These are phyloP conservation scores for Asteroscopus sphinx DNA, from an alignment of 2,888 invertebrate genomes.

Conservation along the genomic window DNA sequence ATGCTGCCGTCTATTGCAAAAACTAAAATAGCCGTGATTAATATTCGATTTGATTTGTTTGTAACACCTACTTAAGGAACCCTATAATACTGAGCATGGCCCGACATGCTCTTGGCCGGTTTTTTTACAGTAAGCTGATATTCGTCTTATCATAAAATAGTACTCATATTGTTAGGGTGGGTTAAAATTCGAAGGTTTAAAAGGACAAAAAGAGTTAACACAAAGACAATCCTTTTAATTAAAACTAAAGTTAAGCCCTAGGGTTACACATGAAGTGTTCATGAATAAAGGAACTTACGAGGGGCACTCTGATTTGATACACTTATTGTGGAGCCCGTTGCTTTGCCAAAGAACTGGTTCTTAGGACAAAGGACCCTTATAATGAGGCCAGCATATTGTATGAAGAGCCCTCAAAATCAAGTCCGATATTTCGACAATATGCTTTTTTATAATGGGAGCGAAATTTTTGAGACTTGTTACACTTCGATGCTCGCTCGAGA, in stretches of 20 bases:
- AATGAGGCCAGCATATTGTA: slow-evolving; percentile 88
- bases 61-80: no score
- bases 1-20: no score
- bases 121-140: no score
- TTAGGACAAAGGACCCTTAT: slow-evolving; percentile 89
- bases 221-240: slow-evolving; percentile 78
- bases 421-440: slow-evolving; percentile 82
- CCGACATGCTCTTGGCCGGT: no score
- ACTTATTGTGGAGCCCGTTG: slow-evolving; percentile 77
- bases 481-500: slow-evolving; percentile 58
- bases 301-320: slow-evolving; percentile 88
- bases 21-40: no score
- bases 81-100: no score
- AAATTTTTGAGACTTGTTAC: slow-evolving; percentile 65
- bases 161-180: not conserved
- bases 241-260: slow-evolving; percentile 80
- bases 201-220: slow-evolving; percentile 37
- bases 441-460: slow-evolving; percentile 80
- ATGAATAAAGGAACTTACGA: slow-evolving; percentile 81
- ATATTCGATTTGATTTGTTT: no score
- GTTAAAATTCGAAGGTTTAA: not conserved
- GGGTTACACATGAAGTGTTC: slow-evolving; percentile 77
- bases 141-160: not conserved
- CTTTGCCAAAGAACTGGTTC: slow-evolving; percentile 86
- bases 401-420: slow-evolving; percentile 83